Evolutionary conservation across 2,888 invertebrate species (phyloP), one percentile per base, ranked within the genome.

Genomic region (Oasisia sp.): DNA sequence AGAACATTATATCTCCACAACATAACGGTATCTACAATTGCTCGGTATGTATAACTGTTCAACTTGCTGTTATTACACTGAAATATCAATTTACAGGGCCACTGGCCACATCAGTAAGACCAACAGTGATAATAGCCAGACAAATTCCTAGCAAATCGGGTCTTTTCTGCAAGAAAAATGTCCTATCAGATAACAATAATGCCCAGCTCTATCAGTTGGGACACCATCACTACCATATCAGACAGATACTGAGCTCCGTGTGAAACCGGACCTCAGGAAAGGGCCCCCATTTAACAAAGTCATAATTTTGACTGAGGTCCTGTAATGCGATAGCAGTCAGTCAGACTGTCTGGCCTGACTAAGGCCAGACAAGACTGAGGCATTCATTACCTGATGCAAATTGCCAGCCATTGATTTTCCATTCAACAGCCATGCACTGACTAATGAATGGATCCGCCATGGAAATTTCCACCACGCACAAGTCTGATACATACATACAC

Each of bases 341-440:
- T 7, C 74, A 74, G 27, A 74, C 56, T 14, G 74, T 74, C 74
- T 14, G 27, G 74, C n/a, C 74, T n/a, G 27, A n/a, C n/a, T 19
- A 74, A 1, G n/a, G 74, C 19, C 74, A 74, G 74, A 74, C 74
- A 74, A 27, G n/a, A 27, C 74, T 14, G 74, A 27, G 19, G 74
- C 74, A 27, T 27, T 74, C 74, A 74, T 74, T 74, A 74, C 74
- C 74, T 74, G 27, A 74, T 74, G 74, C 74, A 74, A 74, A 74
- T 74, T 74, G 74, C n/a, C 50, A 74, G 27, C 74, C n/a, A 74
- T 74, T 74, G 74, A 74, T 74, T 74, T 74, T 74, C 74, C 74
- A 74, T 74, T 74, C 74, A 19, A 74, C 74, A 74, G 74, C 74
- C n/a, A 11, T 56, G 11, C 27, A 12, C 50, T 74, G 74, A 74